Conservation (phyloP, 1,140 invertebrate genomes). For the Panonychus citri region DNA sequence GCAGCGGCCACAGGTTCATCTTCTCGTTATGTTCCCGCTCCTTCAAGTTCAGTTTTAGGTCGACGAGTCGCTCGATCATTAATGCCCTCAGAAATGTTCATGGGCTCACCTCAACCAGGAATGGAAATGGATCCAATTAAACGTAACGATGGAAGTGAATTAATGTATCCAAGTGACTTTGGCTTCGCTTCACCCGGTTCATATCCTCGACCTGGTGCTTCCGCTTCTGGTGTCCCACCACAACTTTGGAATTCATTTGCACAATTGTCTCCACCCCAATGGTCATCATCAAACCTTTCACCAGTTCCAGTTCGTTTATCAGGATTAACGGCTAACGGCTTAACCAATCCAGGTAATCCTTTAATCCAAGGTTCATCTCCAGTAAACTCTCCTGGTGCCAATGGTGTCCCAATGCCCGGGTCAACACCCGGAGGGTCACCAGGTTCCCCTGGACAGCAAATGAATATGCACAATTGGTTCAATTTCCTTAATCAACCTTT, state of each 20-base stretch:
- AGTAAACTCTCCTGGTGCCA: no score
- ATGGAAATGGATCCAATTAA: background rate
- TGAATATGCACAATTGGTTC: background rate
- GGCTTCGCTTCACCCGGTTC: background rate
- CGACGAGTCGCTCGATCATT: background rate
- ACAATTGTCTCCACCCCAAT: background rate
- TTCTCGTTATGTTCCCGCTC: background rate
- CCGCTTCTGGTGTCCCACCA: background rate
- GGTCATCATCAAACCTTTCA: background rate
- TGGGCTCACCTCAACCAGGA: background rate
- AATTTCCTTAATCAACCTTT: background rate
- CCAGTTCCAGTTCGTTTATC: background rate
- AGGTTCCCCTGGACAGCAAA: background rate
- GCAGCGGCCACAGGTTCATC: background rate
- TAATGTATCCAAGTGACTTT: background rate
- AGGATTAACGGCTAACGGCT: no score
- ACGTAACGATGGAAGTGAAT: background rate
- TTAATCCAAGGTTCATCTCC: no score
- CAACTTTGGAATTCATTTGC: background rate
- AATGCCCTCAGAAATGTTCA: background rate
- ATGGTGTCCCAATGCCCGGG: background rate
- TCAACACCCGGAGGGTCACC: background rate
- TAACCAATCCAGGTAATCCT: no score
- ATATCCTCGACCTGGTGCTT: background rate
- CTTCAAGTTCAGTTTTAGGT: background rate